phyloP scores from a whole-genome alignment of 2,797 vertebrate genomes.

The Dendrocincla tyrannina region DNA sequence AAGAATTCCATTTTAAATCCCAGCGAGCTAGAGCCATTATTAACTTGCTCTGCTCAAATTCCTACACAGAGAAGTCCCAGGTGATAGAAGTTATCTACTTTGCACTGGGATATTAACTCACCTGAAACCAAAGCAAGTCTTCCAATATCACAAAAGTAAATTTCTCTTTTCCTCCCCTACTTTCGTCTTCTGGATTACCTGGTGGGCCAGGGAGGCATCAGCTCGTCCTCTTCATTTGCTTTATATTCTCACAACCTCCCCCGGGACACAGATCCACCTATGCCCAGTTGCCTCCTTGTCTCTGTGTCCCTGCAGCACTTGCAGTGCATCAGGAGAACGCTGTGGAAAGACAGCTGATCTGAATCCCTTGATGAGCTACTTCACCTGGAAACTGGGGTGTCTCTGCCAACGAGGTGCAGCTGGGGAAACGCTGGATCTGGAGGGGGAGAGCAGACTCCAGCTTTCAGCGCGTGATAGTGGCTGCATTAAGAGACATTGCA shows the following conservation, averaged over 20 bases:
- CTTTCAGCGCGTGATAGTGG: fast-evolving
- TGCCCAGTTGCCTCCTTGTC: fast-evolving
- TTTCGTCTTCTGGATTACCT: background rate
- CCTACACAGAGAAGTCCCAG: background rate
- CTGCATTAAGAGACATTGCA: fast-evolving
- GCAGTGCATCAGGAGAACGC: background rate
- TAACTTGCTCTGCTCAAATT: background rate
- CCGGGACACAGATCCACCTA: fast-evolving
- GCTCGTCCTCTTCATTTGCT: fast-evolving
- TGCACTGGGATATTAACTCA: background rate
- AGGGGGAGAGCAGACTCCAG: background rate
- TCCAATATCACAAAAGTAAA: background rate
- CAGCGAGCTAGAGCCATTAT: background rate
- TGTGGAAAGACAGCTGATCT: background rate
- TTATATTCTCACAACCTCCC: background rate
- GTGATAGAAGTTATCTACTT: background rate
- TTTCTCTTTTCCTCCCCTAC: background rate
- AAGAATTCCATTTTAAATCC: background rate
- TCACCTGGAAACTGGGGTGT: background rate
- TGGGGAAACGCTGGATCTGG: fast-evolving
- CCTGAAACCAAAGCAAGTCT: background rate
- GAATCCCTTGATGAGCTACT: background rate
- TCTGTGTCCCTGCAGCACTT: fast-evolving
- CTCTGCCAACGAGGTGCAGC: background rate
- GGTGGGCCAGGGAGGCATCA: background rate